A percentile compares a stretch with the other conserved stretches of the same genome.
Conservation (phyloP, 2,888 invertebrate species). For the Dioctria linearis region DNA sequence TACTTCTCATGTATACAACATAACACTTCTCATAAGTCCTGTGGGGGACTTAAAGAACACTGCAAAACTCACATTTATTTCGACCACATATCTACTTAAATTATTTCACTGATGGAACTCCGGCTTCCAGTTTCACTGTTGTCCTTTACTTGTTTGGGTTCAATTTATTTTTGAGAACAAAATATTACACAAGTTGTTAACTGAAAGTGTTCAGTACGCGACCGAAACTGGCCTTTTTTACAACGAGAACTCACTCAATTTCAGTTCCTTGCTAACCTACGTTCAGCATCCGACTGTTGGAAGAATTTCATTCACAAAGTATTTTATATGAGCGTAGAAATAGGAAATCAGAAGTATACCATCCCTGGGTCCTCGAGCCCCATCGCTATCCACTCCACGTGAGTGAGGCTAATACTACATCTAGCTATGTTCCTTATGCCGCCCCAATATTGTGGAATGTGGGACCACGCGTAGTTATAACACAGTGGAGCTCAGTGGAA, state of each 20-base stretch:
- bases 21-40: neutral
- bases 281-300: conserved; percentile 66
- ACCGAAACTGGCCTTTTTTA: conserved; percentile 57
- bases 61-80: neutral
- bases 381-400: neutral
- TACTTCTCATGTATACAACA: conserved; percentile 1
- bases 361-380: neutral
- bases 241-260: conserved; percentile 56
- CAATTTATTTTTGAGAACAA: neutral
- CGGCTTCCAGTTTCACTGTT: conserved; percentile 2
- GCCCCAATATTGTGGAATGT: neutral
- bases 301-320: conserved; percentile 55
- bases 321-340: neutral
- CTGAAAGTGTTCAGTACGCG: conserved; percentile 16
- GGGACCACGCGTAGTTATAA: too few relatives aligned
- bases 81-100: neutral
- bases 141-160: neutral
- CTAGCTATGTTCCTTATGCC: neutral
- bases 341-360: neutral
- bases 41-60: conserved; percentile 5
- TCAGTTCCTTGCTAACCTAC: conserved; percentile 59
- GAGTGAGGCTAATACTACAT: too few relatives aligned
- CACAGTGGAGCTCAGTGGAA: neutral
- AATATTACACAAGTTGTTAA: conserved; percentile 44
- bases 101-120: neutral